Conservation (phyloP, 2,113 vertebrate genomes). For the Antechinus stuartii region DNA sequence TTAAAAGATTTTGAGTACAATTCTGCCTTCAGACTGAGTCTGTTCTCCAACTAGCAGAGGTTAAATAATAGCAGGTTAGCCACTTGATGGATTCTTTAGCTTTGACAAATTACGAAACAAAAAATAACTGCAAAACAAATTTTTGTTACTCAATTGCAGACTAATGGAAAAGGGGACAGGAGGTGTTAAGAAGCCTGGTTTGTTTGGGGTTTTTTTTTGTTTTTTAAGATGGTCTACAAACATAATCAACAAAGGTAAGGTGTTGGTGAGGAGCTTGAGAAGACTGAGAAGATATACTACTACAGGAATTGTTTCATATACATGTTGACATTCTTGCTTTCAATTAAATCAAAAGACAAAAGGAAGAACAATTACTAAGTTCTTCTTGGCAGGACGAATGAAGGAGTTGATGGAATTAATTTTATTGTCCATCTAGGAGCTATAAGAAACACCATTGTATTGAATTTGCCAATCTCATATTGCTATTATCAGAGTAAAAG, state of each 20-base stretch:
- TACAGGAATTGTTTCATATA: neutral
- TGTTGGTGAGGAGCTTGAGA: neutral
- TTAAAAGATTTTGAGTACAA: neutral
- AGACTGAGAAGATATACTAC: neutral
- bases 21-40: neutral
- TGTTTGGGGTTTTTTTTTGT: too few relatives aligned
- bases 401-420: too few relatives aligned
- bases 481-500: neutral
- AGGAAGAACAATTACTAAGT: neutral
- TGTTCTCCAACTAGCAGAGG: too few relatives aligned
- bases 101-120: neutral
- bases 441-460: neutral
- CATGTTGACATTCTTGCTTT: neutral
- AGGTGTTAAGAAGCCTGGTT: neutral
- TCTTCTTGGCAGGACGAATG: neutral
- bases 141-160: neutral
- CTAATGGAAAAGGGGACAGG: neutral
- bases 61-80: neutral
- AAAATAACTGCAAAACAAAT: too few relatives aligned
- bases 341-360: neutral
- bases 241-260: neutral
- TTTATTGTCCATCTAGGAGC: too few relatives aligned
- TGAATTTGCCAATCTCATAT: neutral
- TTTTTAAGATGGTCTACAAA: neutral
- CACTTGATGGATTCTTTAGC: neutral